Percentiles rank a stretch among this genome's conserved stretches.
Conservation (phyloP, 2,797 vertebrate genomes). For the Oophaga sylvatica region DNA sequence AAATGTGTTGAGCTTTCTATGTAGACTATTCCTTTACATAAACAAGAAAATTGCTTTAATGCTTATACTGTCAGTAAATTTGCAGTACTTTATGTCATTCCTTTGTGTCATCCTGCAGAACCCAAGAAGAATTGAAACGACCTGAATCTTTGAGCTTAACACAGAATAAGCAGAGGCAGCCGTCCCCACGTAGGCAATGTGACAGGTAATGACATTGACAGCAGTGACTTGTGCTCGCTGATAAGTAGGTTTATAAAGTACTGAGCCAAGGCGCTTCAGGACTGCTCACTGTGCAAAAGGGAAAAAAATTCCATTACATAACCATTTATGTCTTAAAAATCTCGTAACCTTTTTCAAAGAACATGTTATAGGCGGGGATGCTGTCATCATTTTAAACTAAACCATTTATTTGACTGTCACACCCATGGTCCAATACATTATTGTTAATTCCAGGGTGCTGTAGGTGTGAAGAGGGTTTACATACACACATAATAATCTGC, state of each 20-base stretch:
- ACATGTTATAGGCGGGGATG: no score
- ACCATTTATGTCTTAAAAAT: no score
- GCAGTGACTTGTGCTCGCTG: neutral
- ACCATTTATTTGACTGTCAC: no score
- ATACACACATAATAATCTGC: no score
- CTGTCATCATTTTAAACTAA: no score
- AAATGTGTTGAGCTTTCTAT: neutral
- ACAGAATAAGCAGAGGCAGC: constrained; percentile 69
- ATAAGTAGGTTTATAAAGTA: neutral
- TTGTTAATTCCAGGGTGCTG: no score
- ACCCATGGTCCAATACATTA: no score
- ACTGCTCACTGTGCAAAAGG: neutral
- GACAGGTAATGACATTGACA: constrained; percentile 58
- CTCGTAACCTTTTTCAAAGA: no score
- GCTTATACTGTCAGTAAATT: neutral
- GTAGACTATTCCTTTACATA: neutral
- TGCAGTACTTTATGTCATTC: neutral
- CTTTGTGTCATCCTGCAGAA: constrained; percentile 60
- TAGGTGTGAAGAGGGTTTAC: no score
- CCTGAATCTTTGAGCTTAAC: constrained; percentile 69
- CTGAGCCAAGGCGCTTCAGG: neutral
- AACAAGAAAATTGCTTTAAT: neutral
- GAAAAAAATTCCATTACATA: neutral
- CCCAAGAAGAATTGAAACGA: constrained; percentile 68
- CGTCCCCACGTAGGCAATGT: constrained; percentile 65